phyloP scores from a whole-genome alignment of 2,113 vertebrate species.

The Cololabis saira region DNA sequence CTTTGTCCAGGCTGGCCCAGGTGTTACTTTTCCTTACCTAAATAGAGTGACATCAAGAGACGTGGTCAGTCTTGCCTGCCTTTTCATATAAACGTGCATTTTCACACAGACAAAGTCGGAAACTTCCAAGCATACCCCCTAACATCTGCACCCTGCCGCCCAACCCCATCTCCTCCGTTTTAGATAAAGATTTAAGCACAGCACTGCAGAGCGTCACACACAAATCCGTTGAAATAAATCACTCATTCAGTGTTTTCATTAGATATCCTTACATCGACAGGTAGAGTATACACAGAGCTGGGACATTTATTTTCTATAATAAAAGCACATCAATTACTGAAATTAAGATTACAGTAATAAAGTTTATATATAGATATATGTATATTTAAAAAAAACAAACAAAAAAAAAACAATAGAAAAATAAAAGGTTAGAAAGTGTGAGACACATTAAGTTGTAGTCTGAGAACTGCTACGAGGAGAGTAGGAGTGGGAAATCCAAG shows the following conservation, averaged over 20 bases:
- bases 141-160: conserved; percentile 3
- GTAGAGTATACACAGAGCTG: conserved; percentile 41
- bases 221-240: conserved; percentile 49
- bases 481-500: conserved; percentile 11
- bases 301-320: neutral
- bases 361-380: neutral
- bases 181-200: conserved; percentile 21
- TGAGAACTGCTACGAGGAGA: neutral
- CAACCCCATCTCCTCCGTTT: conserved; percentile 18
- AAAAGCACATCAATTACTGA: conserved; percentile 13
- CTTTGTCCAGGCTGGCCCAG: conserved; percentile 6
- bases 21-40: conserved; percentile 20
- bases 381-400: neutral
- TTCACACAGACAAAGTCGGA: neutral
- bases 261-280: conserved; percentile 40
- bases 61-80: too few species aligned
- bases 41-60: conserved; percentile 9
- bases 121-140: conserved; percentile 1
- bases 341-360: conserved; percentile 7
- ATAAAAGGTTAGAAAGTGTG: conserved; percentile 40
- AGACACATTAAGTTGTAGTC: neutral
- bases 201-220: conserved; percentile 52
- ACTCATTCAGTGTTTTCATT: conserved; percentile 32
- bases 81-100: neutral
- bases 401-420: conserved; percentile 14